Evolutionary conservation across 2,797 vertebrate species (phyloP).

Genomic region (Oreortyx pictus): DNA sequence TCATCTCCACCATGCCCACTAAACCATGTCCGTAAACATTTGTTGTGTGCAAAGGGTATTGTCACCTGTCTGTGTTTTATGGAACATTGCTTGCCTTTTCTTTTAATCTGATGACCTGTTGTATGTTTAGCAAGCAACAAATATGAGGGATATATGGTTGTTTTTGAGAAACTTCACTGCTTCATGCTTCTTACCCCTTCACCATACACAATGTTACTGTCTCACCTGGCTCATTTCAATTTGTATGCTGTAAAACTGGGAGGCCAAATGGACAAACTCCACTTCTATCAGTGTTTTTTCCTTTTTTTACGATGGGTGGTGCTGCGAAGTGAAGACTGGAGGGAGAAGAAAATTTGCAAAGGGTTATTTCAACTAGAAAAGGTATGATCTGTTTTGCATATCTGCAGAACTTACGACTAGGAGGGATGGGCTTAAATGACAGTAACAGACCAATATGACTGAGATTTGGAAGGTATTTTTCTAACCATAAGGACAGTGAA

Average conservation of each 20-base stretch:
- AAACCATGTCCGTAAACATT: neutral
- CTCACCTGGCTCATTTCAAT: neutral
- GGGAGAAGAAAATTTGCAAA: neutral
- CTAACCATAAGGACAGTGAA: neutral
- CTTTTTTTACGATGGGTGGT: neutral
- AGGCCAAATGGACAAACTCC: neutral
- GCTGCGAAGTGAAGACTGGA: neutral
- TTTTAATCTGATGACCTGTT: neutral
- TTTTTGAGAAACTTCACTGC: neutral
- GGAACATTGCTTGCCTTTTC: neutral
- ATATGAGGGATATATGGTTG: neutral
- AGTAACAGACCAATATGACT: neutral
- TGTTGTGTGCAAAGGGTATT: neutral
- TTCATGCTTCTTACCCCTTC: neutral
- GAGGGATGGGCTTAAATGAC: neutral
- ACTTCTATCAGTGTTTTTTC: neutral
- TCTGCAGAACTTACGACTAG: neutral
- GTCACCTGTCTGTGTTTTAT: neutral
- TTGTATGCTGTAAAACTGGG: neutral
- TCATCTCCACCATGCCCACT: no score
- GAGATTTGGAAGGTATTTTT: neutral
- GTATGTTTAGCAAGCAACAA: neutral
- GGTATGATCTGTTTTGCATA: neutral
- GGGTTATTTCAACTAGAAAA: neutral
- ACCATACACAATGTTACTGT: rapidly evolving